These are phyloP conservation scores for Lucifuga dentata DNA, from an alignment of 2,113 vertebrate species.

Conservation along the genomic window DNA sequence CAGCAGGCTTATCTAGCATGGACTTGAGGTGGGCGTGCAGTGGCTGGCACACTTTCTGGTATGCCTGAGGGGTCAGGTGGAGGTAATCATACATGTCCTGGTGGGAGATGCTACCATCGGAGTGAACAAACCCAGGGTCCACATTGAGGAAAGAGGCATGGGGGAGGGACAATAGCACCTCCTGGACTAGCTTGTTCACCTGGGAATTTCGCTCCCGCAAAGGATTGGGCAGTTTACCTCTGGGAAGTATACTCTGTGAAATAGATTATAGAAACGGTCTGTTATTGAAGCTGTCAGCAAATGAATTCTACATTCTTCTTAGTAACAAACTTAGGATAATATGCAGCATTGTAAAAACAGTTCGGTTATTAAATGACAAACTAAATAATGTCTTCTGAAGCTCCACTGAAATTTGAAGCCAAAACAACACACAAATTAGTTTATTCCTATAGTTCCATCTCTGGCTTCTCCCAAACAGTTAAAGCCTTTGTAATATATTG, in stretches of 20 bases:
- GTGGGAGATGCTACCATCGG: constrained; percentile 90
- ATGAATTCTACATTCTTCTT: too few species aligned
- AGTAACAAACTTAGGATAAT: too few species aligned
- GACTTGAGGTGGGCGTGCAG: constrained; percentile 84
- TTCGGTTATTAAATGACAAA: too few species aligned
- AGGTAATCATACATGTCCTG: constrained; percentile 94
- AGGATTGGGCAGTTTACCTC: constrained; percentile 88
- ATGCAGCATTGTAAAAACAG: too few species aligned
- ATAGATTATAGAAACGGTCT: neutral
- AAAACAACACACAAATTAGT: too few species aligned
- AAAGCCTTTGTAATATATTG: neutral
- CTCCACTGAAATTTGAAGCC: neutral
- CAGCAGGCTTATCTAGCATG: constrained; percentile 81
- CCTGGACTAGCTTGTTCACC: constrained; percentile 86
- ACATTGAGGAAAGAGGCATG: constrained; percentile 85
- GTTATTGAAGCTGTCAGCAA: neutral
- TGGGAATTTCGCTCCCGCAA: constrained; percentile 85
- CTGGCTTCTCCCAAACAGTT: neutral
- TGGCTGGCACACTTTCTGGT: constrained; percentile 86
- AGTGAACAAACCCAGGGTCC: constrained; percentile 89
- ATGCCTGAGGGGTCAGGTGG: constrained; percentile 88
- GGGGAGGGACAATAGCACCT: constrained; percentile 76
- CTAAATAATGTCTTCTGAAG: neutral
- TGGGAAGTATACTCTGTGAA: constrained; percentile 86
- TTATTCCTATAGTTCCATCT: neutral